These are phyloP conservation scores for Climacteris rufus DNA, from an alignment of 2,113 vertebrate species.

Conservation along the genomic window DNA sequence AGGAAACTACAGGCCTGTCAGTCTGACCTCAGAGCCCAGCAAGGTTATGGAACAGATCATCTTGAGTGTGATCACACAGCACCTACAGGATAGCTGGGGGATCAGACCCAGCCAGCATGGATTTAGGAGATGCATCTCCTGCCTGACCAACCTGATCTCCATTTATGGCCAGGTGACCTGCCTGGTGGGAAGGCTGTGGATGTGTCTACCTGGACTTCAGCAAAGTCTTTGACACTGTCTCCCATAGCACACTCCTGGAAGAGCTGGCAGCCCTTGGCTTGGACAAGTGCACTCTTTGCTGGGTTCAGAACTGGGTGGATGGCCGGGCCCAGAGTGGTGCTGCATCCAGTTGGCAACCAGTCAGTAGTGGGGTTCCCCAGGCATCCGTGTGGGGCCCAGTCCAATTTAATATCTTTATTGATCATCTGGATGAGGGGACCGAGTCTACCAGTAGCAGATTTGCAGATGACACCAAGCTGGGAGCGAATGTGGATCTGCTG, in stretches of 20 bases:
- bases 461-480: background rate
- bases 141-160: background rate
- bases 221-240: background rate
- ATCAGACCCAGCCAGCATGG: background rate
- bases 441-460: background rate
- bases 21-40: background rate
- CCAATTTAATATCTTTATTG: background rate
- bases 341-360: background rate
- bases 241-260: background rate
- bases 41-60: background rate
- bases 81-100: no score
- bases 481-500: background rate
- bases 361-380: background rate
- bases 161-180: background rate
- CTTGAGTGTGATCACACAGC: background rate
- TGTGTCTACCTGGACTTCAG: no score
- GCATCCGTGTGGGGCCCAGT: background rate
- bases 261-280: background rate
- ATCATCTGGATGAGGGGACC: background rate
- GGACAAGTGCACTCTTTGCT: background rate
- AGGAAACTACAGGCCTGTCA: background rate
- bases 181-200: background rate
- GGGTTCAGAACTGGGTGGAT: background rate
- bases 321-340: background rate
- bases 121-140: background rate